Evolutionary conservation across 1,140 invertebrate genomes (phyloP).

Genomic region (Papilio helenus): DNA sequence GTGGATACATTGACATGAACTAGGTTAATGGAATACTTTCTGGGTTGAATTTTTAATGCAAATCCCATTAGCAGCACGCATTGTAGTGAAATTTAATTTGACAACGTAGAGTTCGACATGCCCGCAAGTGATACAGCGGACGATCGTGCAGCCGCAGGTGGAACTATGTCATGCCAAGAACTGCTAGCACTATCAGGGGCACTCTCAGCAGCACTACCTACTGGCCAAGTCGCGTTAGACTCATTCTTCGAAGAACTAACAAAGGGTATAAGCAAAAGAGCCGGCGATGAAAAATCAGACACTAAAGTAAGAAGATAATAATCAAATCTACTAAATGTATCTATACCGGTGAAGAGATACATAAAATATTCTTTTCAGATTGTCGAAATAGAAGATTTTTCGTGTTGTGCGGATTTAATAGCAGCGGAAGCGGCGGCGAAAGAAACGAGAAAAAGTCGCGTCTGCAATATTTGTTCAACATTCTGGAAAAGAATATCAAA

Average conservation of each 20-base stretch:
- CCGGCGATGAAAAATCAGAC: slow-evolving; percentile 74
- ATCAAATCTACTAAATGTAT: not conserved
- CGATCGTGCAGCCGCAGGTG: slow-evolving; percentile 71
- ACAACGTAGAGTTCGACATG: slow-evolving; percentile 78
- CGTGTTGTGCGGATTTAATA: slow-evolving; percentile 88
- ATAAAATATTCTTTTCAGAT: slow-evolving; percentile 53
- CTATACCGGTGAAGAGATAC: not conserved
- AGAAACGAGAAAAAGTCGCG: slow-evolving; percentile 77
- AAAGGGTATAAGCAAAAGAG: slow-evolving; percentile 85
- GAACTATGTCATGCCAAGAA: slow-evolving; percentile 94
- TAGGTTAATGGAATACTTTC: slow-evolving; percentile 42
- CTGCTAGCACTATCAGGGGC: slow-evolving; percentile 94
- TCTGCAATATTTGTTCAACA: slow-evolving; percentile 73
- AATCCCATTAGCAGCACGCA: slow-evolving; percentile 44
- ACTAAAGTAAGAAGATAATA: slow-evolving; percentile 61
- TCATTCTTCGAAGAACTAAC: slow-evolving; percentile 91
- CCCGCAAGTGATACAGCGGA: slow-evolving; percentile 73
- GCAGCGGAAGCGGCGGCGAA: slow-evolving; percentile 84
- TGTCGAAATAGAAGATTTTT: slow-evolving; percentile 87
- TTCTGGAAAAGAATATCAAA: slow-evolving; percentile 83
- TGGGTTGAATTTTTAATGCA: slow-evolving; percentile 36
- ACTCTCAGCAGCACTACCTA: slow-evolving; percentile 94
- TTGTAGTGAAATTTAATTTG: slow-evolving; percentile 66
- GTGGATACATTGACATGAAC: not conserved
- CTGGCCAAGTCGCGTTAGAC: slow-evolving; percentile 92